Base-by-base conservation (phyloP, 2,113 vertebrate species). In the Paraplagusia blochii region DNA sequence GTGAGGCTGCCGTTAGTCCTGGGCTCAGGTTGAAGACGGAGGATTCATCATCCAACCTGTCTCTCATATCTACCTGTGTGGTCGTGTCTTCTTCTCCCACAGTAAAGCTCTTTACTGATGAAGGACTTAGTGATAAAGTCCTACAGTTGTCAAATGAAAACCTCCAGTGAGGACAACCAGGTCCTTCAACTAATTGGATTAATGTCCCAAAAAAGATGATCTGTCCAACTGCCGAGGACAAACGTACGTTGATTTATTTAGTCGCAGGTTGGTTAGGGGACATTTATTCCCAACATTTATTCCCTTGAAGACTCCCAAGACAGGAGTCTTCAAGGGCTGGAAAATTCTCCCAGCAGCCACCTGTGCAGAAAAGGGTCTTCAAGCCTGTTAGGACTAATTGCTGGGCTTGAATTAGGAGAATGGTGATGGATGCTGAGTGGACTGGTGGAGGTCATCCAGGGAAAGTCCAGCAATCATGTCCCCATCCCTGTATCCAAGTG, bases 381-480 rank as follows among this genome's bases (percentile, higher is more conserved):
- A 62, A n/a, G 33, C 64, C 63, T 44, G 53, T 76, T 73, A 53
- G 34, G 33, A 38, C 19, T 69, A 69, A 84, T 69, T 74, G 39
- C 42, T 47, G 36, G 12, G 49, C 33, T 58, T 2, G 67, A 65
- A 47, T 58, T 16, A 63, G 46, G 49, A 33, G 34, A 72, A 22
- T 51, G 29, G 51, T 38, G 38, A 63, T 45, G 46, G 40, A 63
- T 69, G 40, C 18, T 18, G 42, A 50, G 43, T 0, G 2, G 43
- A 47, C 1, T 12, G n/a, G 18, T 51, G 44, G 50, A 53, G 47
- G 52, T 68, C 51, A 45, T 47, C 74, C n/a, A 5, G n/a, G 44
- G 46, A 54, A 5, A 54, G 35, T 2, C 57, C 29, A 45, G 34
- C 55, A 66, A 72, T 62, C 1, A 67, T 6, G 52, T 49, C 12